Conservation (phyloP, 2,113 vertebrate genomes). For the Felis chaus region DNA sequence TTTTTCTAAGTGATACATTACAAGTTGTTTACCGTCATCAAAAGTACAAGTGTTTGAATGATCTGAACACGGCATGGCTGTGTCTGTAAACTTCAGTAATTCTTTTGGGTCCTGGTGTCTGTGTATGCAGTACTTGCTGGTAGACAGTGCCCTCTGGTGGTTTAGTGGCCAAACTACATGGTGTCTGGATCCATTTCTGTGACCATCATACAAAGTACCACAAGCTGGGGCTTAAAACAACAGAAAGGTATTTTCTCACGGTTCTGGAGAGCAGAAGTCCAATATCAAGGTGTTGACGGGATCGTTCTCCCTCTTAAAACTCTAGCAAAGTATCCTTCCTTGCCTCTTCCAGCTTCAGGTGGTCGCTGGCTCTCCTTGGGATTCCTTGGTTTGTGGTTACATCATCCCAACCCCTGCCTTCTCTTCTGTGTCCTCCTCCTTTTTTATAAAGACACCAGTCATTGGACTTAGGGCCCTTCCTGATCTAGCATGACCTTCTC, state of each 20-base stretch:
- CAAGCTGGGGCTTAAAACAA: neutral
- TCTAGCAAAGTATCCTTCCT: neutral
- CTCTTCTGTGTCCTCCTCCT: neutral
- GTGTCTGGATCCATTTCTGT: neutral
- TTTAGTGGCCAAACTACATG: neutral
- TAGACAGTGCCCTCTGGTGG: constrained; percentile 10
- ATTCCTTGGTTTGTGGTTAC: neutral
- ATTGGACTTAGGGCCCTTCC: neutral
- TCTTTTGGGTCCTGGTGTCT: neutral
- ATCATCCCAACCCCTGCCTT: neutral
- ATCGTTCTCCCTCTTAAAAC: neutral
- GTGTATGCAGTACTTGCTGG: neutral
- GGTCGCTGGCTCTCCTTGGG: neutral
- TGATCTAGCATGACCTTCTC: neutral
- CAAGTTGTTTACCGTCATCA: neutral
- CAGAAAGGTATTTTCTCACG: neutral
- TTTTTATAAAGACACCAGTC: neutral
- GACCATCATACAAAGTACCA: too few relatives aligned
- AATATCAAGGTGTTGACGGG: neutral
- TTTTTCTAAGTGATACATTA: neutral
- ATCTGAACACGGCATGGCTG: neutral
- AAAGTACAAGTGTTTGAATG: neutral
- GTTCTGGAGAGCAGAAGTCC: neutral
- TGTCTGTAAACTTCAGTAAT: neutral
- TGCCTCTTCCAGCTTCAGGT: neutral